phyloP scores from a whole-genome alignment of 2,888 invertebrate genomes.

The Entomobrya proxima region DNA sequence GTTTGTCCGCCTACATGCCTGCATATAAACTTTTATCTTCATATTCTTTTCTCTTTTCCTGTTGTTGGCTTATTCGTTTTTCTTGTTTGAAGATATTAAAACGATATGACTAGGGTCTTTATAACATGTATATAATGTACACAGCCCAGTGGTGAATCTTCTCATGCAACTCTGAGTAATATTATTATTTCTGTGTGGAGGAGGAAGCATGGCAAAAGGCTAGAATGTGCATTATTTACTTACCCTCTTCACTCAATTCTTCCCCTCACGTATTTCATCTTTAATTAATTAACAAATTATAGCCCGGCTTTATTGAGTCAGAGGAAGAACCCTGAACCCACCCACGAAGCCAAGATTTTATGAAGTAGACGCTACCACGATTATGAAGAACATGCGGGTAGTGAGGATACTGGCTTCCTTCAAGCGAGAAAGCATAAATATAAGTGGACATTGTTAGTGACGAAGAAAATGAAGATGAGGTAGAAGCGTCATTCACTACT shows the following conservation, averaged over 20 bases:
- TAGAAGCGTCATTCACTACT: not conserved
- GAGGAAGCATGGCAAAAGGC: slow-evolving; percentile 9
- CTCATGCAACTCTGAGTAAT: not conserved
- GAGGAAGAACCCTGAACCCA: slow-evolving; percentile 40
- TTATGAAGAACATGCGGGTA: not conserved
- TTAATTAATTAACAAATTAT: slow-evolving; percentile 73
- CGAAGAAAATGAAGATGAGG: not conserved
- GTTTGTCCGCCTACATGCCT: not conserved
- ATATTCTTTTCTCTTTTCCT: not conserved
- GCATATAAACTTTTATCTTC: too few relatives aligned
- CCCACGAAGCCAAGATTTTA: slow-evolving; percentile 48
- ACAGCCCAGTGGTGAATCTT: not conserved
- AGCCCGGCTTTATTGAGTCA: slow-evolving; percentile 60
- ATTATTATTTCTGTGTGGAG: slow-evolving; percentile 3
- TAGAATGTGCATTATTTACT: slow-evolving; percentile 55
- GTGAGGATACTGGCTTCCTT: too few relatives aligned
- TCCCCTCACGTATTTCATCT: slow-evolving; percentile 62
- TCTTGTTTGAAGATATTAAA: slow-evolving; percentile 12
- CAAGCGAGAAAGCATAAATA: not conserved
- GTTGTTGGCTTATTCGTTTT: not conserved
- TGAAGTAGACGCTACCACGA: slow-evolving; percentile 23
- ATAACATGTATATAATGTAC: not conserved
- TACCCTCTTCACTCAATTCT: slow-evolving; percentile 60
- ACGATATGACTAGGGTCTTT: slow-evolving; percentile 15
- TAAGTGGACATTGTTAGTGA: slow-evolving; percentile 31